Base-by-base conservation (phyloP, 1,140 invertebrate genomes). In the Pachyrhynchus sulphureomaculatus region DNA sequence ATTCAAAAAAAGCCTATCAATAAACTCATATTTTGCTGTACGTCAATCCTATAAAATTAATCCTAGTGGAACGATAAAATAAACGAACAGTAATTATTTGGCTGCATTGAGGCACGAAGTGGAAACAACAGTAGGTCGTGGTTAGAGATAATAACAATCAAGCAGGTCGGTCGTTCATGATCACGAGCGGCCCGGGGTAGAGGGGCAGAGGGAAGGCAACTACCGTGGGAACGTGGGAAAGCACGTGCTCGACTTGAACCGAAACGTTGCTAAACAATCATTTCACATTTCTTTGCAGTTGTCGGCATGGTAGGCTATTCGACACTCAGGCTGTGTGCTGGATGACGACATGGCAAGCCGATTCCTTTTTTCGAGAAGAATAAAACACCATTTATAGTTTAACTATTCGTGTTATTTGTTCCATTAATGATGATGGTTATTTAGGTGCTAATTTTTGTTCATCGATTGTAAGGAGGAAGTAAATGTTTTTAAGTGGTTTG, bases 181-280 rank as follows among this genome's bases (percentile, higher is more conserved):
- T 45, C 42, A 24, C 42, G 24, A 45, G 24, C 42, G 42, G n/a
- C 20, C n/a, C 1, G 42, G 2, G 42, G 20, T 5, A 13, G 20
- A n/a, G 42, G 24, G 20, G 42, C 4, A 18, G 1, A 5, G 42
- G 5, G 15, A 17, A 6, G 20, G 20, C 24, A 45, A 45, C 42
- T 45, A 29, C 42, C 42, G 42, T 45, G 42, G 42, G 42, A 45
- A 45, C 42, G 42, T 45, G 42, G 42, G 42, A 45, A 45, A 45
- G 42, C 42, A 45, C 42, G 42, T 45, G 42, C 42, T 23, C 20
- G 5, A 13, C 20, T 29, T 18, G 42, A 15, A 24, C 15, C 42
- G 24, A 15, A 41, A 41, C 15, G 15, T 37, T 37, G 10, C 17
- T 15, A 37, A 37, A 37, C 34, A 37, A 37, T 37, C 5, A 45